phyloP scores from a whole-genome alignment of 2,113 vertebrate species.

The Callionymus lyra region DNA sequence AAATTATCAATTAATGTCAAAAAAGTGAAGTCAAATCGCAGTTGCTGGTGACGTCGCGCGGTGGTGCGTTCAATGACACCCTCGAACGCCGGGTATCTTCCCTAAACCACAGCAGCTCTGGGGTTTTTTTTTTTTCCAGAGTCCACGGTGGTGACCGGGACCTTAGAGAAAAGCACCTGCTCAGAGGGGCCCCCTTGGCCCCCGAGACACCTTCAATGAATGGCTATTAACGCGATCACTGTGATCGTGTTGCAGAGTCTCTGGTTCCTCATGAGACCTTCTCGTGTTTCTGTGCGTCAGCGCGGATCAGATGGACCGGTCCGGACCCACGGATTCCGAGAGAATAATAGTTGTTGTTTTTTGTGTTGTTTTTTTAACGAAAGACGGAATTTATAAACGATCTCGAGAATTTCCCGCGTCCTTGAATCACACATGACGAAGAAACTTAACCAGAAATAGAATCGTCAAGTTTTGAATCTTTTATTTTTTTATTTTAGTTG shows the following conservation, averaged over 20 bases:
- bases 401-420: conserved; percentile 1
- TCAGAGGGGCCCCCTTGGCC: conserved; percentile 44
- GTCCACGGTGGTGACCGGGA: conserved; percentile 48
- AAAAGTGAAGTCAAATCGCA: too few species aligned
- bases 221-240: conserved; percentile 60
- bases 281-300: conserved; percentile 48
- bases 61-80: conserved; percentile 19
- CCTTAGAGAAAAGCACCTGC: conserved; percentile 59
- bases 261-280: conserved; percentile 38
- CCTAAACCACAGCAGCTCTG: conserved; percentile 38
- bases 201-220: conserved; percentile 52
- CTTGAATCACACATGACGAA: too few species aligned
- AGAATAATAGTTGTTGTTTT: too few species aligned
- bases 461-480: too few species aligned
- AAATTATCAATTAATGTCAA: too few species aligned
- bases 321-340: conserved; percentile 48
- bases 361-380: too few species aligned
- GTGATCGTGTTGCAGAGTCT: conserved; percentile 58
- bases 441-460: too few species aligned
- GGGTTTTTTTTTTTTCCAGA: conserved; percentile 36
- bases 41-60: background rate
- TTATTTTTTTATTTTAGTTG: too few species aligned
- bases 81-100: conserved; percentile 24
- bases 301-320: conserved; percentile 56
- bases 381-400: conserved; percentile 28